phyloP scores from a whole-genome alignment of 2,797 vertebrate genomes.

The Typhlichthys subterraneus region DNA sequence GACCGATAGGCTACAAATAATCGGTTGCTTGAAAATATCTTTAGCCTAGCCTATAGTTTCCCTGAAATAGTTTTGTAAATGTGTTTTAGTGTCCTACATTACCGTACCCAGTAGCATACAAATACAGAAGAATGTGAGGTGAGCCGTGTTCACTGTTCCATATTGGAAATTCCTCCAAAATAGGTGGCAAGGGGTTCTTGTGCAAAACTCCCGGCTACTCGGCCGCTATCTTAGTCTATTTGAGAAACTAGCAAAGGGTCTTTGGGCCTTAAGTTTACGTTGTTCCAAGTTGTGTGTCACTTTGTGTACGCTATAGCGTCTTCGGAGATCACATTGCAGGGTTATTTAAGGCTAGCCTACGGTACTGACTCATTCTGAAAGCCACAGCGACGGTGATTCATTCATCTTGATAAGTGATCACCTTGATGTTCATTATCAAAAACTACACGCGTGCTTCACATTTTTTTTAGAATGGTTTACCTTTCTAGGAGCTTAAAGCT shows the following conservation, averaged over 20 bases:
- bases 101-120: not conserved
- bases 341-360: no score
- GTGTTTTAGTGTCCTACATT: no score
- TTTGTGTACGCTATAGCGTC: not conserved
- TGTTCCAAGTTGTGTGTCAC: not conserved
- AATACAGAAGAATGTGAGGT: not conserved
- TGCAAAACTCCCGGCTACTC: not conserved
- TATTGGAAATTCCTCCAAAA: slow-evolving; percentile 35
- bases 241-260: not conserved
- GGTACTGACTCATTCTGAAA: no score
- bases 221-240: not conserved
- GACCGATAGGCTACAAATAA: no score
- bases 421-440: not conserved
- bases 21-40: no score
- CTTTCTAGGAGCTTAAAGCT: no score
- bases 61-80: not conserved
- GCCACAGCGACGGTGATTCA: no score
- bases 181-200: slow-evolving; percentile 5
- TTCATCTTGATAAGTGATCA: no score
- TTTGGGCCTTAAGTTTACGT: slow-evolving; percentile 12
- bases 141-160: not conserved
- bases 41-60: no score
- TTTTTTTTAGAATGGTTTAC: no score
- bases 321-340: not conserved
- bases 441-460: no score